Percentiles rank a stretch among this genome's conserved stretches.
These are phyloP conservation scores for Hucho hucho DNA, from an alignment of 2,113 vertebrate genomes.

Conservation along the genomic window DNA sequence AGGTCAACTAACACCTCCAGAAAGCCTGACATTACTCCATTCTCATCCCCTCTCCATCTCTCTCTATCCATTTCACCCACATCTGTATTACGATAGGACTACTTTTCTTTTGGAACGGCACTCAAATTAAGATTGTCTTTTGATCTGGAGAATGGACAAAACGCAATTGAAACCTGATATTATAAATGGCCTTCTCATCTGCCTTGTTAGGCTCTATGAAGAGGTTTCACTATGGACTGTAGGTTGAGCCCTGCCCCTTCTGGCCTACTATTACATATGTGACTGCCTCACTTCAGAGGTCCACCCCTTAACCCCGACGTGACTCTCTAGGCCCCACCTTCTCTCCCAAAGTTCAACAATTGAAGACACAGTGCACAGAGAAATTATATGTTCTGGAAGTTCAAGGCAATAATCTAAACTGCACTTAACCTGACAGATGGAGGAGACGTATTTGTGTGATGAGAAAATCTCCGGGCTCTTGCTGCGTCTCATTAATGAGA, in stretches of 20 bases:
- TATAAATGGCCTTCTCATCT: constrained; percentile 74
- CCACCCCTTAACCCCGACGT: constrained; percentile 33
- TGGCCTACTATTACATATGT: constrained; percentile 57
- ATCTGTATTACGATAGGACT: constrained; percentile 73
- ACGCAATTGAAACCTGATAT: constrained; percentile 76
- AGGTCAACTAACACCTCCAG: constrained; percentile 62
- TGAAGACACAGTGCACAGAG: constrained; percentile 37
- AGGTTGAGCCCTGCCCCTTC: constrained; percentile 28
- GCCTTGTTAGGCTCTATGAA: constrained; percentile 71
- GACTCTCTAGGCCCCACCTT: constrained; percentile 37
- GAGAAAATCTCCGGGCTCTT: constrained; percentile 64
- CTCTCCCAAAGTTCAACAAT: constrained; percentile 48
- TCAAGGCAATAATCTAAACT: constrained; percentile 59
- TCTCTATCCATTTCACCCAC: constrained; percentile 47
- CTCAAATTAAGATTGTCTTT: constrained; percentile 71
- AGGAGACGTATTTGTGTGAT: constrained; percentile 59
- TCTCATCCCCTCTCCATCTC: constrained; percentile 24
- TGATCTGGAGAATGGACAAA: constrained; percentile 74
- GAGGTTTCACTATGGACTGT: constrained; percentile 48
- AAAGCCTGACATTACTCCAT: constrained; percentile 30
- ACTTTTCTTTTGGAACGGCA: constrained; percentile 66
- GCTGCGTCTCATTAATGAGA: constrained; percentile 69
- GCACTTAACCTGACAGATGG: constrained; percentile 64
- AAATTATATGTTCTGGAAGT: constrained; percentile 50
- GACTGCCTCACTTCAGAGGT: constrained; percentile 61